These are phyloP conservation scores for Gnathonemus longibarbis DNA, from an alignment of 2,113 vertebrate genomes.

Conservation along the genomic window DNA sequence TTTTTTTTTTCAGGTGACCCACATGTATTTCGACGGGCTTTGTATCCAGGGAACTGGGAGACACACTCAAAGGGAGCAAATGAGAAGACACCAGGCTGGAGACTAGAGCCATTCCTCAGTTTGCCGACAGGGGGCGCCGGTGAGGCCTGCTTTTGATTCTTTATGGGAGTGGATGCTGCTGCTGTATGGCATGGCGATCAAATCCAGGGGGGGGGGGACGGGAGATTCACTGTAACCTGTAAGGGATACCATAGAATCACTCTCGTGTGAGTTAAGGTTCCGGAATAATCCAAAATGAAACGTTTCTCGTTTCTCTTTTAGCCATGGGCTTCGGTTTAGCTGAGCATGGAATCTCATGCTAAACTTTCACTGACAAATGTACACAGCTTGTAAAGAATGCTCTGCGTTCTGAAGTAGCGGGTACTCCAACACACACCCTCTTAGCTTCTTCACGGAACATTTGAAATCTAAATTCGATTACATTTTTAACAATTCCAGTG, in stretches of 20 bases:
- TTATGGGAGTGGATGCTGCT: background rate
- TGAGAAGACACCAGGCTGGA: background rate
- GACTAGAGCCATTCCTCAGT: background rate
- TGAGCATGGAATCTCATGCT: background rate
- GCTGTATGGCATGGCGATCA: background rate
- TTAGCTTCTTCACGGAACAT: background rate
- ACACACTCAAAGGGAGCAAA: background rate
- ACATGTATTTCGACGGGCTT: background rate
- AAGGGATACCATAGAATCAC: background rate
- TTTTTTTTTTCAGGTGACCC: background rate
- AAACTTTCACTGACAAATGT: background rate
- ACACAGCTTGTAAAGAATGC: background rate
- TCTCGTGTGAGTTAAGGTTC: background rate
- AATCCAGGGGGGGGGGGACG: background rate
- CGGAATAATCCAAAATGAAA: background rate
- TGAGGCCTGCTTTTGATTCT: background rate
- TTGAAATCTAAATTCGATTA: background rate
- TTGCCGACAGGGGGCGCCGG: background rate
- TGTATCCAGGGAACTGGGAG: background rate
- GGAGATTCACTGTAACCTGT: background rate
- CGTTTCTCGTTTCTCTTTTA: background rate
- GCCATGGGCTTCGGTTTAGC: background rate
- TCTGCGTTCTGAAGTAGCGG: background rate
- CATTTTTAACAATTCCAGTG: background rate
- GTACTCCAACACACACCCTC: background rate